Base-by-base conservation (phyloP, 2,113 vertebrate genomes). In the Cathartes aura region DNA sequence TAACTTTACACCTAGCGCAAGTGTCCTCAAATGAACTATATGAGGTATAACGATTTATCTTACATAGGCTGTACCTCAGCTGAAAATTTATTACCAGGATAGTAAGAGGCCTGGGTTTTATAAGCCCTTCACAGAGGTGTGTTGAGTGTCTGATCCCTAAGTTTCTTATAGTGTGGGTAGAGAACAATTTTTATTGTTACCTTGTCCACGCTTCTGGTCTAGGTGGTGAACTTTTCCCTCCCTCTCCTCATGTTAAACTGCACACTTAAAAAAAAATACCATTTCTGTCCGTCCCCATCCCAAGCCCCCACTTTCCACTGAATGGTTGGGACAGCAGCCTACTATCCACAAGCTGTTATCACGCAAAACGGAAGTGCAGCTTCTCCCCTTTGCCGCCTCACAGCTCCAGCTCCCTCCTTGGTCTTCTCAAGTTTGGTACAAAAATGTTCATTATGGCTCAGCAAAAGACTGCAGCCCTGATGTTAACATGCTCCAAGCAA, bases 1-100 rank as follows among this genome's bases (percentile, higher is more conserved):
- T 97, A 97, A 82, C 78, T 96, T 97, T 63, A 96, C 87, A 94
- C 91, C 92, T 89, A 90, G 45, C 90, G 45, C 79, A 50, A 90
- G 89, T 87, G 87, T 97, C 91, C 95, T 96, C 75, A 93, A 40
- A 87, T 86, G 93, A 97, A 94, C 95, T 93, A 10, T 50, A 42
- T 58, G 76, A 86, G 73, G 30, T 84, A 64, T 47, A 89, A 91
- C 0, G 0, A 72, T 96, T 95, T 76, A 66, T 88, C 72, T 76
- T 60, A 66, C 24, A 53, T 43, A 72, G 47, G 43, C 59, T 22
- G 12, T 58, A 82, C 63, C 45, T 88, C 29, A 14, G 74, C 53
- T 89, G 89, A 94, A 86, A 82, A 90, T 88, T 88, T 90, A 67
- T 88, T 62, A 66, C 6, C 38, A 82, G 38, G 12, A 40, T 29